Conservation (phyloP, 2,797 vertebrate species). For the Platalea minor region DNA sequence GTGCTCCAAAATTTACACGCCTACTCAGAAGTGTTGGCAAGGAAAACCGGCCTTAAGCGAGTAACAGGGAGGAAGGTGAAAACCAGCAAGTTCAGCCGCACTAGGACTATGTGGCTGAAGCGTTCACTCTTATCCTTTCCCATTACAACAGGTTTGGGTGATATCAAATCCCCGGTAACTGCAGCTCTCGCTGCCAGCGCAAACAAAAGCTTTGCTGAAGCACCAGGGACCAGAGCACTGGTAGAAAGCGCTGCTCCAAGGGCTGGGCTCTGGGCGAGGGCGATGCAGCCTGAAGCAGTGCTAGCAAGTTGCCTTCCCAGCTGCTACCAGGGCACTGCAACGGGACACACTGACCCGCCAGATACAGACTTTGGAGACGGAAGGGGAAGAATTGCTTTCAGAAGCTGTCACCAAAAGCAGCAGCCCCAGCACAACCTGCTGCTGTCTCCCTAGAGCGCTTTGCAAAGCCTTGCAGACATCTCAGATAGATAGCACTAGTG, state of each 20-base stretch:
- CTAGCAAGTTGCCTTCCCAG: neutral
- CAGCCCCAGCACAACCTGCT: neutral
- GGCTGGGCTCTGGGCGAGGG: rapidly evolving
- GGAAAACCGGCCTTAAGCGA: neutral
- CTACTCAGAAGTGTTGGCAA: neutral
- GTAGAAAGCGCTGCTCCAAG: neutral
- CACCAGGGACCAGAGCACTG: neutral
- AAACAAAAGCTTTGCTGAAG: neutral
- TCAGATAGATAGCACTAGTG: rapidly evolving
- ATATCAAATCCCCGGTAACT: neutral
- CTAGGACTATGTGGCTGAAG: neutral
- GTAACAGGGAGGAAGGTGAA: neutral
- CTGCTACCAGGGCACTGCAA: neutral
- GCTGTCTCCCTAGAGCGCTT: rapidly evolving
- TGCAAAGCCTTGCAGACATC: rapidly evolving
- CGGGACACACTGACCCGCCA: rapidly evolving
- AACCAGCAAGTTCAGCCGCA: neutral
- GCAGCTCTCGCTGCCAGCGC: neutral
- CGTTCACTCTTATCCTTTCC: neutral
- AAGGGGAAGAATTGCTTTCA: neutral
- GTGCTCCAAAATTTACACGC: neutral
- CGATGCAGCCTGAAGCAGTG: neutral
- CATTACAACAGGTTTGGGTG: neutral
- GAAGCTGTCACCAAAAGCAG: neutral
- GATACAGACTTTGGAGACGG: neutral